Percentiles rank a stretch among this genome's conserved stretches.
phyloP scores from a whole-genome alignment of 1,140 invertebrate species.

The Laodelphax striatellus region DNA sequence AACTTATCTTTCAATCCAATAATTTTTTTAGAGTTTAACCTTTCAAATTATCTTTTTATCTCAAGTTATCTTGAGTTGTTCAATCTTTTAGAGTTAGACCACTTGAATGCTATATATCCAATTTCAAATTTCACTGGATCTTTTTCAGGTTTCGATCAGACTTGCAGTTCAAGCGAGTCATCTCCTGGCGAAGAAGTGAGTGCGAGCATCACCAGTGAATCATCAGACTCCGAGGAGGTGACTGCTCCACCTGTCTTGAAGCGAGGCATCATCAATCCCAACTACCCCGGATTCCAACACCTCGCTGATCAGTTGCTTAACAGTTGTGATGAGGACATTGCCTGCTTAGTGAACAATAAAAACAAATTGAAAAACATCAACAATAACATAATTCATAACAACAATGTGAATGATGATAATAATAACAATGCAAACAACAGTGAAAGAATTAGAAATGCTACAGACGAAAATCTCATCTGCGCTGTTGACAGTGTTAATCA shows the following conservation, averaged over 20 bases:
- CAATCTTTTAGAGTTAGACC: too few species aligned
- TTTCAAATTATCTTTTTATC: too few species aligned
- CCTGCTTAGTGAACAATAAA: neutral
- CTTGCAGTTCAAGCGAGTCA: conserved; percentile 16
- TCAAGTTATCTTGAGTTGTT: too few species aligned
- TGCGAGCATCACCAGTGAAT: conserved; percentile 21
- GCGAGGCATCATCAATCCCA: conserved; percentile 60
- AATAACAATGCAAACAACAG: conserved; percentile 19
- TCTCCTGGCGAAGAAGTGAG: conserved; percentile 19
- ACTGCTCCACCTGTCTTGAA: conserved; percentile 27
- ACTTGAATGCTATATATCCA: too few species aligned
- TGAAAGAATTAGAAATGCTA: neutral
- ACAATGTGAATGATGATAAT: conserved; percentile 27
- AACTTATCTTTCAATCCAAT: too few species aligned
- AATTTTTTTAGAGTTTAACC: too few species aligned
- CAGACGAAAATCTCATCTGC: neutral
- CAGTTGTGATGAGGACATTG: conserved; percentile 32
- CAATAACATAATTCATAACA: conserved; percentile 27
- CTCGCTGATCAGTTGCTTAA: conserved; percentile 29
- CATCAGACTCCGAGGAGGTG: conserved; percentile 33
- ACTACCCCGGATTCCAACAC: conserved; percentile 54
- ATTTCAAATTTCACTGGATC: neutral
- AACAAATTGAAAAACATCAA: neutral
- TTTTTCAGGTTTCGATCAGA: conserved; percentile 6
- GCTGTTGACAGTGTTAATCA: conserved; percentile 35